Conservation (phyloP, 2,797 vertebrate species). For the Zalophus californianus region DNA sequence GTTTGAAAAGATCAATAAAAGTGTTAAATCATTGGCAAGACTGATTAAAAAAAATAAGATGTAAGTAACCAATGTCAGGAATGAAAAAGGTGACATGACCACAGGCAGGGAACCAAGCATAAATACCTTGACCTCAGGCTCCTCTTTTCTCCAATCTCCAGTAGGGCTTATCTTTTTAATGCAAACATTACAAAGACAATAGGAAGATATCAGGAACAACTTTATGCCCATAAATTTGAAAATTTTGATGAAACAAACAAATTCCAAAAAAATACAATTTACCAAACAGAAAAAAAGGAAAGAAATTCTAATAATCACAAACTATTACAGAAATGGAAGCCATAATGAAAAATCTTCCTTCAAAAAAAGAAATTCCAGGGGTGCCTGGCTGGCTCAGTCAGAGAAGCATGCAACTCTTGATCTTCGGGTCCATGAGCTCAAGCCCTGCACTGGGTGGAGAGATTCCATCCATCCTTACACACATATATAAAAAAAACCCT, state of each 20-base stretch:
- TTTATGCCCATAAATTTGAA: slow-evolving; percentile 3
- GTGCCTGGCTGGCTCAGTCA: not conserved
- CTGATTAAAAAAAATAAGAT: not conserved
- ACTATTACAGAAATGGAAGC: not conserved
- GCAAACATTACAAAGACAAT: not conserved
- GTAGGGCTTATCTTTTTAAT: not conserved
- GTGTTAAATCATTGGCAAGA: not conserved
- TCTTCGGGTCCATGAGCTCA: not conserved
- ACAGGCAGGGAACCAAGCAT: not conserved
- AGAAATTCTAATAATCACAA: not conserved
- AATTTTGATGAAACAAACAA: slow-evolving; percentile 5
- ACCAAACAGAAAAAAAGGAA: not conserved
- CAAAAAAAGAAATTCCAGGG: not conserved
- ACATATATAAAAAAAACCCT: not conserved
- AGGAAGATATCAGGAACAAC: not conserved
- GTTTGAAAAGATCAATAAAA: slow-evolving; percentile 5
- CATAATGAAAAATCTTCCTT: not conserved
- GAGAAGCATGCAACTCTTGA: not conserved
- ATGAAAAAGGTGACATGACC: not conserved
- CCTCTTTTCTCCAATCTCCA: not conserved
- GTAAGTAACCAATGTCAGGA: not conserved
- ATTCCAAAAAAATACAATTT: not conserved
- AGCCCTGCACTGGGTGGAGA: not conserved
- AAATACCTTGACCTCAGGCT: not conserved
- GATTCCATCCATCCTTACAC: not conserved